Base-by-base conservation (phyloP, 2,888 invertebrate species). In the Noctua pronuba region DNA sequence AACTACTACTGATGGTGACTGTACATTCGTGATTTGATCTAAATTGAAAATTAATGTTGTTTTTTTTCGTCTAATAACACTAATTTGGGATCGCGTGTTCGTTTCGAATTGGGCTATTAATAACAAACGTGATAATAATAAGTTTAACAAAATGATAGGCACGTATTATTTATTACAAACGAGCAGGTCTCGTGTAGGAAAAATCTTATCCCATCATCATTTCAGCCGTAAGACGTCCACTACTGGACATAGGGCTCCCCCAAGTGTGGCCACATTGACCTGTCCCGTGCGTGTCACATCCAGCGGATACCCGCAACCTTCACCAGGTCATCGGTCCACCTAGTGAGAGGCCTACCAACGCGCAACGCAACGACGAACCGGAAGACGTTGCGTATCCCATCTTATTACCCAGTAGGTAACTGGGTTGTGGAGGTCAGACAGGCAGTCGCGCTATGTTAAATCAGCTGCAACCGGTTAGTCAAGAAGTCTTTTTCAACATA, bases 51-150 rank as follows among this genome's bases (percentile, higher is more conserved):
- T 68, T 46, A 67, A 55, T 79, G 60, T 79, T 79, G 38, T 21
- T 64, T 78, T 79, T 73, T 83, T 65, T 79, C 16, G 38, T 58
- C 46, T 68, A 74, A 62, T 77, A 71, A 64, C 52, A 67, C 68
- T 70, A 28, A 65, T 72, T 84, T 67, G 41, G 31, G 58, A 31
- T 86, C n/a, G 82, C 70, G 68, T 82, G 73, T 78, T 69, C 60
- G 24, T 65, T 71, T 60, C 11, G 73, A 85, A 86, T 35, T 64
- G 58, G 49, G n/a, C 71, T 71, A 82, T 82, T 85, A 71, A 62
- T 75, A 64, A 38, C 76, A 71, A 82, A 81, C 67, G 85, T 82
- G 86, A 85, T 85, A 82, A 82, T 85, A 24, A 74, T 82, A 85
- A 58, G 69, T 60, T 70, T 52, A 69, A 66, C 3, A 60, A 49